Base-by-base conservation (phyloP, 1,140 invertebrate genomes). In the Phymastichus coffea region DNA sequence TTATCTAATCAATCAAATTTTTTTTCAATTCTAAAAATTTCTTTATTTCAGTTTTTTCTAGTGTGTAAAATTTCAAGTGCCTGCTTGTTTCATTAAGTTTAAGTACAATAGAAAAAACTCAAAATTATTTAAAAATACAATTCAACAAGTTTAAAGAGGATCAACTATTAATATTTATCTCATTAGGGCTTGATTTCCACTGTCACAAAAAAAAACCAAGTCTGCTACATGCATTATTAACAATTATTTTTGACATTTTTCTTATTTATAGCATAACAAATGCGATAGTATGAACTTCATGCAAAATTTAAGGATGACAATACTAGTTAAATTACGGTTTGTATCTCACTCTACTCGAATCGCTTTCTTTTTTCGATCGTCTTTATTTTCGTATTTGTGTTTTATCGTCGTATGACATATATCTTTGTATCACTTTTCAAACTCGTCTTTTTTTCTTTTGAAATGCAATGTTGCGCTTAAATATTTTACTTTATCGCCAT, bases 131-230 rank as follows among this genome's bases (percentile, higher is more conserved):
- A 46, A 59, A 53, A 53, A 43, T 51, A 59, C 28, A 44, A 52
- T 52, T n/a, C 48, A 44, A 44, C 28, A 35, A 44, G 19, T 35
- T 51, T n/a, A 10, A 41, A 14, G 22, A 37, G 23, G 19, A 47
- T 22, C 30, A 12, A 47, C 22, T n/a, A 22, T 6, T 28, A 35
- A 3, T 3, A 14, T 38, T 49, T 17, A 41, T 17, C 22, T 30
- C 14, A 28, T 10, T 38, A 20, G 23, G 23, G 23, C 37, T 41
- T 41, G n/a, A 15, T 28, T 47, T 47, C 3, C 23, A 57, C 28
- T 17, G 17, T 38, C 35, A 12, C 17, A 46, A 44, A 54, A 55
- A 57, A 57, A 57, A 57, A 57, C 55, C 55, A 57, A 57, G 41
- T 49, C 55, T 14, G 12, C 10, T 8, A 26, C 6, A 22, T 41